A percentile compares a stretch with the other conserved stretches of the same genome.
These are phyloP conservation scores for Bugula neritina DNA, from an alignment of 2,888 invertebrate species.

Conservation along the genomic window DNA sequence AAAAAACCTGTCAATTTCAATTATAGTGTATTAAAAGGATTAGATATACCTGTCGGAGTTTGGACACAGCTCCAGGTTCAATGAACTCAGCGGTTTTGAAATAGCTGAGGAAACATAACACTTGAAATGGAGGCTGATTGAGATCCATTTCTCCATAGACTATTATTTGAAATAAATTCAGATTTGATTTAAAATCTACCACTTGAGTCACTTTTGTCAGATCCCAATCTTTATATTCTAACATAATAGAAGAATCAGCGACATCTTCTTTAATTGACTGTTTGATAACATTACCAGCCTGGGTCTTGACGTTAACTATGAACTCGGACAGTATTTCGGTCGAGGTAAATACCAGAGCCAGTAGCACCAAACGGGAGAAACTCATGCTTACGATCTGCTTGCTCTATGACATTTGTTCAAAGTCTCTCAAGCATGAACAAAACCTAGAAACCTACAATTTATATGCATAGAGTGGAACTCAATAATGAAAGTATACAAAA, in stretches of 20 bases:
- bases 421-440: no score
- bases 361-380: no score
- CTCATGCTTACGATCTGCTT: no score
- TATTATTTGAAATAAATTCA: conserved; percentile 9
- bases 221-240: conserved; percentile 25
- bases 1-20: no score
- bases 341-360: no score
- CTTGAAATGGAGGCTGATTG: not conserved
- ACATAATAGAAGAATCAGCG: not conserved
- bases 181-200: conserved; percentile 2
- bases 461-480: no score
- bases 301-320: not conserved
- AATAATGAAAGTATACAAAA: no score
- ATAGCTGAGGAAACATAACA: not conserved
- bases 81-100: not conserved
- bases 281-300: conserved; percentile 13
- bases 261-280: not conserved
- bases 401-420: no score
- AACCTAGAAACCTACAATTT: no score
- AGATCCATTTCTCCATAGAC: conserved; percentile 20
- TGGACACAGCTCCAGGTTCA: conserved; percentile 18
- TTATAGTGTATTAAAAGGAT: no score
- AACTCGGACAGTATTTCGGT: not conserved
- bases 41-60: conserved; percentile 24
- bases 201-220: conserved; percentile 5